Percentiles rank a stretch among this genome's conserved stretches.
Evolutionary conservation across 2,113 vertebrate genomes (phyloP).

Genomic region (Pygoscelis adeliae): DNA sequence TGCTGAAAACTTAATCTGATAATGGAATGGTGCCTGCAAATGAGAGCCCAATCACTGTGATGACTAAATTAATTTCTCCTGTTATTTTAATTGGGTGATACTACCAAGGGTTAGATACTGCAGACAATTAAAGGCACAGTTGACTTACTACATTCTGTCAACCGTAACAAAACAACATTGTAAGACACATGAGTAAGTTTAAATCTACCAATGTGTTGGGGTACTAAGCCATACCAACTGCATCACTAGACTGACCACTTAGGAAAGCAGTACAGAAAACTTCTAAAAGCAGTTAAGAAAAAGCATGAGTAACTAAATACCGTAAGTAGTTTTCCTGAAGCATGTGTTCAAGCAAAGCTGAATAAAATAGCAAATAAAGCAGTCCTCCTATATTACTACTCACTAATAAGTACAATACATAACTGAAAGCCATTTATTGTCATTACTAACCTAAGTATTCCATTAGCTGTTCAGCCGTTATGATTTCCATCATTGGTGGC

Average conservation of each 20-base stretch:
- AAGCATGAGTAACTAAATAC: background rate
- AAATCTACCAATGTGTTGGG: background rate
- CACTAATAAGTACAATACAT: background rate
- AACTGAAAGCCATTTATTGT: background rate
- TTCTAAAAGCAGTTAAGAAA: background rate
- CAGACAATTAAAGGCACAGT: background rate
- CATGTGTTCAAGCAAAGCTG: background rate
- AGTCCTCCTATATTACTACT: background rate
- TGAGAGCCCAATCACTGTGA: background rate
- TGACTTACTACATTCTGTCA: background rate
- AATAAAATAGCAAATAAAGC: background rate
- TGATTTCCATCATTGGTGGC: slow-evolving; percentile 99
- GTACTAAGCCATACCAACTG: background rate
- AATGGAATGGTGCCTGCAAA: background rate
- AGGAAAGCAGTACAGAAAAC: background rate
- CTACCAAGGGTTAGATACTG: background rate
- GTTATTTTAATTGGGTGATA: background rate
- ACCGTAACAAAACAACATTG: background rate
- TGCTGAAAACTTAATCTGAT: background rate
- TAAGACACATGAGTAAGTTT: background rate
- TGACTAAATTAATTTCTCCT: background rate
- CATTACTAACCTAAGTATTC: slow-evolving; percentile 93
- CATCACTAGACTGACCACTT: background rate
- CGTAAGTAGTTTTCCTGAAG: background rate
- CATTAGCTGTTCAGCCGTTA: slow-evolving; percentile 98